A percentile compares a stretch with the other conserved stretches of the same genome.
These are phyloP conservation scores for Onychostoma macrolepis DNA, from an alignment of 2,113 vertebrate genomes.

Conservation along the genomic window DNA sequence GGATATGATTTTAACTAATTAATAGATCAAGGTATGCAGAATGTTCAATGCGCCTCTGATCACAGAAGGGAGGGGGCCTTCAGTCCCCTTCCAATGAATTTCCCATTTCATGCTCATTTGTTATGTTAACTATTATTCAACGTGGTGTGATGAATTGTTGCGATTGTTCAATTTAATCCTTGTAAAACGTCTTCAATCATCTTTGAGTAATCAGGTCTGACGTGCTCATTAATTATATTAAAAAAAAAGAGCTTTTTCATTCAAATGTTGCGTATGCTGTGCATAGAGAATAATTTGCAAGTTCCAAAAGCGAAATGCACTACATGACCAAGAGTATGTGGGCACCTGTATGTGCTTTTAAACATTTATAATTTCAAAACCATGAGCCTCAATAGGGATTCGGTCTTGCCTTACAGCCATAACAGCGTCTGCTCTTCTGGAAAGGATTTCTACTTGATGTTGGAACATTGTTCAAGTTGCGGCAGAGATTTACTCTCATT, in stretches of 20 bases:
- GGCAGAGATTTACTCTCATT: slow-evolving; percentile 8
- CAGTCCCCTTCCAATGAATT: slow-evolving; percentile 14
- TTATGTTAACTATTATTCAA: slow-evolving; percentile 33
- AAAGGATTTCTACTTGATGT: neutral
- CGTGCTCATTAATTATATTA: slow-evolving; percentile 46
- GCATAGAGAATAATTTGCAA: slow-evolving; percentile 28
- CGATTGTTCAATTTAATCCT: slow-evolving; percentile 39
- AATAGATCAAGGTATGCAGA: slow-evolving; percentile 26
- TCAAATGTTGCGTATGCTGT: neutral
- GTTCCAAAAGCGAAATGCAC: neutral
- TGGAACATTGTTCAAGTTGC: neutral
- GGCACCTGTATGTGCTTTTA: neutral
- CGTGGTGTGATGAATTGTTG: slow-evolving; percentile 40
- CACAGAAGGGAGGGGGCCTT: neutral
- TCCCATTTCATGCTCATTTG: slow-evolving; percentile 41
- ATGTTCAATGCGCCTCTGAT: neutral
- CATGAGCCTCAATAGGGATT: neutral
- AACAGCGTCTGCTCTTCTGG: slow-evolving; percentile 1
- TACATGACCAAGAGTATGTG: neutral
- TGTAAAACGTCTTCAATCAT: slow-evolving; percentile 33
- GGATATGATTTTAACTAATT: slow-evolving; percentile 26
- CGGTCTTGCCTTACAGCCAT: neutral
- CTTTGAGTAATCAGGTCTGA: slow-evolving; percentile 39
- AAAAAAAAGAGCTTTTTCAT: slow-evolving; percentile 15
- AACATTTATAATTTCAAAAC: neutral